Percentiles rank a stretch among this genome's conserved stretches.
These are phyloP conservation scores for Tetranychus urticae DNA, from an alignment of 1,140 invertebrate species.

Conservation along the genomic window DNA sequence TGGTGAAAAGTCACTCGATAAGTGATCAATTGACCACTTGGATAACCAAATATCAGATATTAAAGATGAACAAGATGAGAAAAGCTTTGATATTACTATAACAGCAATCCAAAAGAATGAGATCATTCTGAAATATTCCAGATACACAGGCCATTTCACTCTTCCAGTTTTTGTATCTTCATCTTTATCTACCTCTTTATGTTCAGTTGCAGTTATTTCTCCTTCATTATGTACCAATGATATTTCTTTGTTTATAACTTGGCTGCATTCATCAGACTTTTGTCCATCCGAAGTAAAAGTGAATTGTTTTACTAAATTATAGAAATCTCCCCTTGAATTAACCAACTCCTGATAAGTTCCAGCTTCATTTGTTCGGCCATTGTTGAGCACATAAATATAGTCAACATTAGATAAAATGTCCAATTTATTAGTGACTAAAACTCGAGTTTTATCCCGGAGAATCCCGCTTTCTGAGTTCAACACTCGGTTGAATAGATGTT, in stretches of 20 bases:
- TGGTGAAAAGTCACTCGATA: too few relatives aligned
- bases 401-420: slow-evolving; percentile 21
- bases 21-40: slow-evolving; percentile 18
- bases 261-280: not conserved
- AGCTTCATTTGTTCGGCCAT: slow-evolving; percentile 26
- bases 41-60: slow-evolving; percentile 19
- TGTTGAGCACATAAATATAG: slow-evolving; percentile 18
- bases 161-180: slow-evolving; percentile 24
- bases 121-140: not conserved
- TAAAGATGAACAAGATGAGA: slow-evolving; percentile 21
- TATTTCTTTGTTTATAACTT: not conserved
- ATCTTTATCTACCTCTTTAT: slow-evolving; percentile 26
- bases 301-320: slow-evolving; percentile 22
- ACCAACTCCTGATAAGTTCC: slow-evolving; percentile 24
- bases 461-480: slow-evolving; percentile 18
- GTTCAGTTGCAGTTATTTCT: not conserved
- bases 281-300: not conserved
- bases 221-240: not conserved
- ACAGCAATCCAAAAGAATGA: slow-evolving; percentile 1
- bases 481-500: slow-evolving; percentile 23
- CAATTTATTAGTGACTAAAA: slow-evolving; percentile 22
- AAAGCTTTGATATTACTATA: slow-evolving; percentile 8
- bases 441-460: slow-evolving; percentile 16
- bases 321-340: slow-evolving; percentile 18
- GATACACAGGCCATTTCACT: slow-evolving; percentile 3